phyloP scores from a whole-genome alignment of 1,140 invertebrate species.

The Adoxophyes honmai region DNA sequence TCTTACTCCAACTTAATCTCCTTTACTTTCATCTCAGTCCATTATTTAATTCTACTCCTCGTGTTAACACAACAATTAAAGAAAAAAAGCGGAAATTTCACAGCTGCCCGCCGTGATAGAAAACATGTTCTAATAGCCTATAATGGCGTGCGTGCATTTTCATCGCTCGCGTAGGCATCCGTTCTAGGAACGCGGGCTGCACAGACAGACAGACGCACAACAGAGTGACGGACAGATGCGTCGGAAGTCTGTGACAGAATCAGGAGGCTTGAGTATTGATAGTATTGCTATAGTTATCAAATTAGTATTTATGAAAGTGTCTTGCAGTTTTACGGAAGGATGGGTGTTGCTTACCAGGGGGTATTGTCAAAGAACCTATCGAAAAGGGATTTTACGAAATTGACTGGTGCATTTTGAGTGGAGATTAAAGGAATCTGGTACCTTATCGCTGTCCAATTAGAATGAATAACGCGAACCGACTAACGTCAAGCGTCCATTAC shows the following conservation, averaged over 20 bases:
- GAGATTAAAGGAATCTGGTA: too few species aligned
- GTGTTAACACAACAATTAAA: constrained; percentile 3
- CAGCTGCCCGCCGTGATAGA: constrained; percentile 5
- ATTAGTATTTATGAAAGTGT: too few species aligned
- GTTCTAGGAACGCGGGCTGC: constrained; percentile 42
- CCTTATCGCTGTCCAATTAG: constrained; percentile 2
- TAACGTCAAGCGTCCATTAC: not conserved
- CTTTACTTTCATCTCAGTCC: too few species aligned
- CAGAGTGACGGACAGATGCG: constrained; percentile 5
- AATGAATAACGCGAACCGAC: not conserved
- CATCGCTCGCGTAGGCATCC: constrained; percentile 29
- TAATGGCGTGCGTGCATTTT: constrained; percentile 4
- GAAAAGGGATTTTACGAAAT: too few species aligned
- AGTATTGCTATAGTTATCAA: constrained; percentile 2
- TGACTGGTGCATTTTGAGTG: too few species aligned
- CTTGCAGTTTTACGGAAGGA: too few species aligned
- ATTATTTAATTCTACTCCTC: too few species aligned
- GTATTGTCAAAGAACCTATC: too few species aligned
- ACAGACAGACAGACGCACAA: constrained; percentile 29
- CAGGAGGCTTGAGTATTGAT: not conserved
- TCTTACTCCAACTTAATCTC: too few species aligned
- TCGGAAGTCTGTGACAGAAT: not conserved
- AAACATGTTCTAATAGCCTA: constrained; percentile 15
- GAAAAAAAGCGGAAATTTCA: constrained; percentile 14
- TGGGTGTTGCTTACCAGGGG: too few species aligned